These are phyloP conservation scores for Marronus borbonicus DNA, from an alignment of 2,888 invertebrate genomes.

Conservation along the genomic window DNA sequence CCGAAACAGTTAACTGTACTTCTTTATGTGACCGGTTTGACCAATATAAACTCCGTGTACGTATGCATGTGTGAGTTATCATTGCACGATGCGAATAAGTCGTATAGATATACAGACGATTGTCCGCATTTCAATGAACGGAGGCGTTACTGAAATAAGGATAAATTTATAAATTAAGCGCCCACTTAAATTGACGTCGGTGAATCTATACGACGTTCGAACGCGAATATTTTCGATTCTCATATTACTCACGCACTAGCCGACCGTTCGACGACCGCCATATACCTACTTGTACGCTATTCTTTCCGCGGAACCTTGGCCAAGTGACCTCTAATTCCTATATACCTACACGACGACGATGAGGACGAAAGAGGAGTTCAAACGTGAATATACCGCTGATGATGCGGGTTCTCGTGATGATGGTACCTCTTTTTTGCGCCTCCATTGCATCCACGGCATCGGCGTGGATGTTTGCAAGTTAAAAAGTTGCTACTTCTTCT, in stretches of 20 bases:
- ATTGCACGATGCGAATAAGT: conserved; percentile 18
- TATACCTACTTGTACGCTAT: conserved; percentile 21
- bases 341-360: conserved; percentile 4
- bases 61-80: conserved; percentile 7
- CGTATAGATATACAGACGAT: neutral
- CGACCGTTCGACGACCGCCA: conserved; percentile 19
- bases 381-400: conserved; percentile 12
- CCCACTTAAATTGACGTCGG: conserved; percentile 26
- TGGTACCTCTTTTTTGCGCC: conserved; percentile 9
- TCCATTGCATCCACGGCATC: neutral
- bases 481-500: conserved; percentile 21
- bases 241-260: conserved; percentile 13
- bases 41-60: conserved; percentile 30
- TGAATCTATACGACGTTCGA: neutral
- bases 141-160: conserved; percentile 31
- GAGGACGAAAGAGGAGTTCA: conserved; percentile 5
- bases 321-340: conserved; percentile 24
- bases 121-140: conserved; percentile 35
- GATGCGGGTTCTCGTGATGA: conserved; percentile 18
- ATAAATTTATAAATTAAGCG: conserved; percentile 41
- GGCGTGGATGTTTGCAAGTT: neutral
- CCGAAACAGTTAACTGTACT: conserved; percentile 46
- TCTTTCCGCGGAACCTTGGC: conserved; percentile 35
- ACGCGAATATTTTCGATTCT: neutral
- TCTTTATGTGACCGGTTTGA: conserved; percentile 46